These are phyloP conservation scores for Papilio dardanus DNA, from an alignment of 1,140 invertebrate species.

Conservation along the genomic window DNA sequence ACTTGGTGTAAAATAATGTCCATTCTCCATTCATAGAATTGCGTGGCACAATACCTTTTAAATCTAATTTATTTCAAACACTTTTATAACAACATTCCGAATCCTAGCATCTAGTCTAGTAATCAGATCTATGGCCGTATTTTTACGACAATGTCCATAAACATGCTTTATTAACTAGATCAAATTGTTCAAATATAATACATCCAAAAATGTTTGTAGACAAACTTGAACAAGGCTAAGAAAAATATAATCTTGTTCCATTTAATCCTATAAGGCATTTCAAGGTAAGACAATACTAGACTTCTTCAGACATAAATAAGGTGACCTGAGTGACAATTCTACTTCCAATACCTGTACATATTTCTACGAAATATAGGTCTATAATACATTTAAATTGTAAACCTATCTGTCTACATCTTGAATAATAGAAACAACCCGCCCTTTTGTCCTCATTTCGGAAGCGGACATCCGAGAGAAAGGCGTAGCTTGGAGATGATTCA, in stretches of 20 bases:
- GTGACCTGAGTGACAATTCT: not conserved
- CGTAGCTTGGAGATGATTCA: constrained; percentile 24
- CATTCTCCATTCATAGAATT: too few species aligned
- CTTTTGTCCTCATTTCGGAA: constrained; percentile 10
- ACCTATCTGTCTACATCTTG: not conserved
- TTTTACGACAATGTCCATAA: not conserved
- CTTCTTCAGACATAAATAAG: not conserved
- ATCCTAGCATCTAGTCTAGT: too few species aligned
- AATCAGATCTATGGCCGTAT: too few species aligned
- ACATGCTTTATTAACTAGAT: not conserved
- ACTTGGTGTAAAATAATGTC: too few species aligned
- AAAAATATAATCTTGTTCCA: constrained; percentile 16
- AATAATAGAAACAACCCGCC: not conserved
- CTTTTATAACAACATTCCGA: too few species aligned
- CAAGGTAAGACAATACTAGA: not conserved
- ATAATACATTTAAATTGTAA: not conserved
- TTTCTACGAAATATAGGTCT: not conserved
- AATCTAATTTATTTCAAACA: too few species aligned
- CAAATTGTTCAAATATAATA: not conserved
- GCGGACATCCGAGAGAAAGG: constrained; percentile 40
- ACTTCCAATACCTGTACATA: too few species aligned
- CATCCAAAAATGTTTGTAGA: not conserved
- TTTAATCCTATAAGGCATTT: not conserved
- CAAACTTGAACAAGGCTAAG: constrained; percentile 4
- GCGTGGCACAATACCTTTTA: too few species aligned